Base-by-base conservation (phyloP, 2,888 invertebrate species). In the Scaptomyza caliginosa region DNA sequence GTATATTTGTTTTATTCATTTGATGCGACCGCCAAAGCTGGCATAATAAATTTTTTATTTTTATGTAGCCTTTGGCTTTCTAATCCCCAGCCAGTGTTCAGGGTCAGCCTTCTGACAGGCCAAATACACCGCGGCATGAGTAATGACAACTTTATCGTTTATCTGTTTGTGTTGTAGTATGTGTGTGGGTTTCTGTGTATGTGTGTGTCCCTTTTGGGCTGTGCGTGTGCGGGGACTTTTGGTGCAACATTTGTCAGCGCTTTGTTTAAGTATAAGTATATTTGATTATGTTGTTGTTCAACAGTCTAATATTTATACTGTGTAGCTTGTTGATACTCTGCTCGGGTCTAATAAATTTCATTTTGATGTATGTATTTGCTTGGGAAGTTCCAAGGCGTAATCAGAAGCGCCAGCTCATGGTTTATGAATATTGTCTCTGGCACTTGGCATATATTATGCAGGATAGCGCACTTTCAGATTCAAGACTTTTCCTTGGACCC, bases 311-410 rank as follows among this genome's bases (percentile, higher is more conserved):
- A 32, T 34, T 57, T 40, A 24, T 66, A 78, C 62, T 54, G 45
- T 52, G 13, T 13, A 10, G 54, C 40, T 40, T 66, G 48, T 54
- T 42, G n/a, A 48, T 26, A 42, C 28, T 19, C 10, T 34, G 74
- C 69, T 67, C 63, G 69, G 63, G 72, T 60, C 66, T 75, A 70
- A 68, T 81, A 82, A 84, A 71, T 70, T 74, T 56, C 30, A 55
- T 67, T 74, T 74, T 71, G 54, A 83, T 86, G 77, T 65, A 68
- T 79, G 74, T 74, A 67, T 81, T 79, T 83, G 50, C 59, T 17
- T 32, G 23, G 24, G 11, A 40, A 46, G 34, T 26, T 28, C 17
- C 39, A 32, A 21, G 34, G 24, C 49, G 48, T 63, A 52, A 54
- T 26, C 65, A 57, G 62, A n/a, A 56, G 30, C 40, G 49, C 24